These are phyloP conservation scores for Euplexia lucipara DNA, from an alignment of 2,888 invertebrate genomes.

Conservation along the genomic window DNA sequence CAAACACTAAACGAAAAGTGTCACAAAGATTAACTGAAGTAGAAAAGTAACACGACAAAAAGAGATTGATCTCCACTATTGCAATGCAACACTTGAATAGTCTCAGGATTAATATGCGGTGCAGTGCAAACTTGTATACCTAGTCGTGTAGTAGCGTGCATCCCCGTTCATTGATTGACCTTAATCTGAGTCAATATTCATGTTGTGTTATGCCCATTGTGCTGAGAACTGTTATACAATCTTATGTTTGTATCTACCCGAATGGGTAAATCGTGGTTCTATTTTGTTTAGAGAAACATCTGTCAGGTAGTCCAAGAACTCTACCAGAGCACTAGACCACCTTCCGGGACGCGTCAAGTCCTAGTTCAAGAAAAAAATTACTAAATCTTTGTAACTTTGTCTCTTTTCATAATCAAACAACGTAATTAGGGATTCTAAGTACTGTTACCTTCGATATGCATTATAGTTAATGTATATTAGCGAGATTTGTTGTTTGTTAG, in stretches of 20 bases:
- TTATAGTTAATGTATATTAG: slow-evolving; percentile 25
- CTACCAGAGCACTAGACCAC: too few species aligned
- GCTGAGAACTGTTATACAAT: slow-evolving; percentile 13
- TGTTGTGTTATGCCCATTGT: slow-evolving; percentile 29
- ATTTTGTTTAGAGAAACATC: too few species aligned
- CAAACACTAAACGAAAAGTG: neutral
- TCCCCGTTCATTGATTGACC: slow-evolving; percentile 55
- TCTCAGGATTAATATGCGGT: slow-evolving; percentile 37
- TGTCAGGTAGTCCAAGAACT: too few species aligned
- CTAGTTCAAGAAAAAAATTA: too few species aligned
- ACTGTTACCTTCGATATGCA: slow-evolving; percentile 31
- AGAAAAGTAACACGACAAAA: neutral
- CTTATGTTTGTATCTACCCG: too few species aligned
- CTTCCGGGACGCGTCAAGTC: too few species aligned
- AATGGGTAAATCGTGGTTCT: too few species aligned
- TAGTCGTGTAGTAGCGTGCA: slow-evolving; percentile 24
- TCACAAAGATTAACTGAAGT: slow-evolving; percentile 1
- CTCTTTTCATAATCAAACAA: neutral
- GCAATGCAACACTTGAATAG: slow-evolving; percentile 18
- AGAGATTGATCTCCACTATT: neutral
- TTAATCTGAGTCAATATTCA: slow-evolving; percentile 53
- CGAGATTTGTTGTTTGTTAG: slow-evolving; percentile 33
- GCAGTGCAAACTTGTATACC: slow-evolving; percentile 32
- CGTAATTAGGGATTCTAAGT: slow-evolving; percentile 23
- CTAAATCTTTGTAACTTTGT: too few species aligned